A percentile compares a stretch with the other conserved stretches of the same genome.
phyloP scores from a whole-genome alignment of 1,140 invertebrate species.

The Epicauta chinensis region DNA sequence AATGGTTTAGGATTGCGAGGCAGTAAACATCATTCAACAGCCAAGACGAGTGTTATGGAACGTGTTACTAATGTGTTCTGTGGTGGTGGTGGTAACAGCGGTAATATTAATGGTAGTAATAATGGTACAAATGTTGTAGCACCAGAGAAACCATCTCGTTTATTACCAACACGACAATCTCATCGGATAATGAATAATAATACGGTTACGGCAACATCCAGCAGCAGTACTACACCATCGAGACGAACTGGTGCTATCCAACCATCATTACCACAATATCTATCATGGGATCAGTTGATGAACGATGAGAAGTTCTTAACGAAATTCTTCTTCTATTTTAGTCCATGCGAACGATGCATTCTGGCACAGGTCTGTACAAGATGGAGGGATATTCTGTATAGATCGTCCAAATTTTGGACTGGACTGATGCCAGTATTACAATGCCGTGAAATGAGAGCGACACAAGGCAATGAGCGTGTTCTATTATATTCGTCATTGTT shows the following conservation, averaged over 20 bases:
- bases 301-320: slow-evolving; percentile 77
- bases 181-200: background rate
- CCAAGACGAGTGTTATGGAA: slow-evolving; percentile 69
- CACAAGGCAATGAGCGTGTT: slow-evolving; percentile 58
- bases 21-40: slow-evolving; percentile 52
- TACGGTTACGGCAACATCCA: background rate
- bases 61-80: slow-evolving; percentile 77
- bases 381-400: slow-evolving; percentile 83
- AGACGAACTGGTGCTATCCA: slow-evolving; percentile 12
- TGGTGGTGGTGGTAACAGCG: slow-evolving; percentile 41
- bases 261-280: slow-evolving; percentile 42
- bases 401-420: slow-evolving; percentile 75
- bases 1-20: slow-evolving; percentile 73
- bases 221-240: slow-evolving; percentile 1
- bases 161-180: slow-evolving; percentile 18
- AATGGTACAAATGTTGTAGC: slow-evolving; percentile 33
- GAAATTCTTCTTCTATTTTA: slow-evolving; percentile 82
- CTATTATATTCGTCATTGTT: slow-evolving; percentile 77
- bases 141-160: slow-evolving; percentile 50
- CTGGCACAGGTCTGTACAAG: slow-evolving; percentile 66
- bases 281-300: slow-evolving; percentile 70
- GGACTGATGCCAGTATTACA: slow-evolving; percentile 76
- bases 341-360: slow-evolving; percentile 64
- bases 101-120: slow-evolving; percentile 10
- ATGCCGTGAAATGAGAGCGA: slow-evolving; percentile 67